phyloP scores from a whole-genome alignment of 2,888 invertebrate genomes.

The Pantelozetes paolii region DNA sequence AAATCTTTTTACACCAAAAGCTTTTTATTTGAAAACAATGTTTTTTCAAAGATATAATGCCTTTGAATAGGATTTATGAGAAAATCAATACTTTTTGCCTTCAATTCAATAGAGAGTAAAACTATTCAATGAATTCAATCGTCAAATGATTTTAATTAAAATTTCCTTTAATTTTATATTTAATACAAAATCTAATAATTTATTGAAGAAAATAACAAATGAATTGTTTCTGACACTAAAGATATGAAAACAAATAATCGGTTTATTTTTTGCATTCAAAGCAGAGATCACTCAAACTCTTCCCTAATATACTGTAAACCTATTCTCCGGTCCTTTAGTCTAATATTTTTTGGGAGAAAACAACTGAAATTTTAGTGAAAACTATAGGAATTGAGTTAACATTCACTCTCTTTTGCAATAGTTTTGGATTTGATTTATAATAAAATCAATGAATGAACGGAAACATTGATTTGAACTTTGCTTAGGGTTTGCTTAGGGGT shows the following conservation, averaged over 20 bases:
- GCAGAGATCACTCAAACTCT: not conserved
- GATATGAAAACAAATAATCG: no score
- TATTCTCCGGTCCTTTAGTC: not conserved
- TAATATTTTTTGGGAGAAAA: not conserved
- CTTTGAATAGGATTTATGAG: conserved; percentile 5
- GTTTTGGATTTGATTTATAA: not conserved
- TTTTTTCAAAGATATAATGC: not conserved
- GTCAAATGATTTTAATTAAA: no score
- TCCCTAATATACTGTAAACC: not conserved
- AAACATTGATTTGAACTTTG: not conserved
- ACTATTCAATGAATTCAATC: no score
- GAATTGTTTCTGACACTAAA: no score
- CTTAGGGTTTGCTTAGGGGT: not conserved
- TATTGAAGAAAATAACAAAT: no score
- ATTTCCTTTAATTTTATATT: no score
- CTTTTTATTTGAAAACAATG: conserved; percentile 14
- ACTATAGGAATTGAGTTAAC: not conserved
- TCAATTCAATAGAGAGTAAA: not conserved
- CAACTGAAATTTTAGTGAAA: not conserved
- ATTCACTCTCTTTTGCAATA: not conserved
- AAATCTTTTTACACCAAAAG: not conserved
- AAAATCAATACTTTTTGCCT: conserved; percentile 3
- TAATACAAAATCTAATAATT: no score
- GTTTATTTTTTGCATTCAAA: no score
- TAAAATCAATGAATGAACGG: no score